Evolutionary conservation across 2,113 vertebrate species (phyloP).

Genomic region (Aix galericulata): DNA sequence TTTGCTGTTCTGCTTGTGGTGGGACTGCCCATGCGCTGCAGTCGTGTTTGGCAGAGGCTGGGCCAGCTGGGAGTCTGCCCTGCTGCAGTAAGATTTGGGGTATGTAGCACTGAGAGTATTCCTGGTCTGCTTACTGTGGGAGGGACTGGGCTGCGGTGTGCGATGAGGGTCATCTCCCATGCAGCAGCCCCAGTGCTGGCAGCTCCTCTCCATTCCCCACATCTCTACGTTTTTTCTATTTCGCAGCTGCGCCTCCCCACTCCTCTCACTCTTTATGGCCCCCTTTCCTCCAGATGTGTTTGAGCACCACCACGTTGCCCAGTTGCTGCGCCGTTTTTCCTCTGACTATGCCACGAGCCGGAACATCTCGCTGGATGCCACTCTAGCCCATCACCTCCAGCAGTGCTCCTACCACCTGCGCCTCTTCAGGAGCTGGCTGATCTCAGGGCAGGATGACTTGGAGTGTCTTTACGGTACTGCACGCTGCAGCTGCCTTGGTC

Average conservation of each 20-base stretch:
- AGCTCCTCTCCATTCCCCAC: slow-evolving; percentile 23
- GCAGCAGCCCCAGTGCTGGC: slow-evolving; percentile 2
- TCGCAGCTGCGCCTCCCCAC: slow-evolving; percentile 27
- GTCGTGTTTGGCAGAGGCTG: background rate
- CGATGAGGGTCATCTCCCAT: background rate
- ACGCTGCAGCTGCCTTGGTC: slow-evolving; percentile 73
- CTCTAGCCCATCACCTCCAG: slow-evolving; percentile 95
- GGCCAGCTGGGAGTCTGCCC: background rate
- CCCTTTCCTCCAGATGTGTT: slow-evolving; percentile 86
- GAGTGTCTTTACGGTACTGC: slow-evolving; percentile 95
- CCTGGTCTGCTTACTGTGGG: background rate
- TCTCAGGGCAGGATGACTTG: slow-evolving; percentile 95
- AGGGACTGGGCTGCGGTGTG: background rate
- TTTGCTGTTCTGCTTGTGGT: rapidly evolving
- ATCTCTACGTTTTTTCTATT: background rate
- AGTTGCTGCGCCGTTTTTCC: slow-evolving; percentile 93
- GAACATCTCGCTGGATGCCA: slow-evolving; percentile 88
- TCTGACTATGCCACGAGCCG: slow-evolving; percentile 85
- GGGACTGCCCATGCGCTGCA: background rate
- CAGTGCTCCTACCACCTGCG: slow-evolving; percentile 98
- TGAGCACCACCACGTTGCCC: slow-evolving; percentile 92
- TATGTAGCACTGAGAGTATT: background rate
- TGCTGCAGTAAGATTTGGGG: background rate
- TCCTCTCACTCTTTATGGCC: slow-evolving; percentile 71
- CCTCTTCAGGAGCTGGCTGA: slow-evolving; percentile 98